phyloP scores from a whole-genome alignment of 2,113 vertebrate species.

The Bubo scandiacus region DNA sequence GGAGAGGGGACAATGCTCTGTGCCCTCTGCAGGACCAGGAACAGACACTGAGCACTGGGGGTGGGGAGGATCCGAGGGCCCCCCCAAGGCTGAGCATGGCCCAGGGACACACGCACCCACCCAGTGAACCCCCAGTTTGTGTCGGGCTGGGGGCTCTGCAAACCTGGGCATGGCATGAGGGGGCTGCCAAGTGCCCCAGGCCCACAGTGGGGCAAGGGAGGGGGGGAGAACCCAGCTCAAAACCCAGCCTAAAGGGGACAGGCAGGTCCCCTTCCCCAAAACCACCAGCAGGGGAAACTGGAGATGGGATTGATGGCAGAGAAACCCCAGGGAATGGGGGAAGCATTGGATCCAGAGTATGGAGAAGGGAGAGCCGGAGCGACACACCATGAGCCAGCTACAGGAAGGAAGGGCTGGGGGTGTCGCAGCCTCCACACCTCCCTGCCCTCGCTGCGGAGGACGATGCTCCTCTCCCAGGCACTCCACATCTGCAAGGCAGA shows the following conservation, averaged over 20 bases:
- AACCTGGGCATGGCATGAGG: rapidly evolving
- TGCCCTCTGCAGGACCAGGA: background rate
- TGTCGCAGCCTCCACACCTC: background rate
- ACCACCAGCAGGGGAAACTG: rapidly evolving
- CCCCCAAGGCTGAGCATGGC: no score
- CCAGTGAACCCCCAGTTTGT: background rate
- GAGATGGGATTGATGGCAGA: background rate
- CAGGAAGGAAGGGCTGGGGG: background rate
- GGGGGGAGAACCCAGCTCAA: background rate
- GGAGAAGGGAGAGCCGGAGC: background rate
- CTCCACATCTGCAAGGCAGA: background rate
- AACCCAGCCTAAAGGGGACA: background rate
- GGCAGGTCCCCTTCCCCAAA: background rate
- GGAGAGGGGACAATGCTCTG: background rate
- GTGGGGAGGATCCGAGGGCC: background rate
- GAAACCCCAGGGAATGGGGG: background rate
- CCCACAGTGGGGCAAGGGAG: background rate
- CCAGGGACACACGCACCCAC: no score
- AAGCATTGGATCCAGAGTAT: background rate
- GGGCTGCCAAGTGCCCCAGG: background rate
- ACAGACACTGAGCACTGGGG: background rate
- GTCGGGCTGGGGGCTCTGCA: background rate
- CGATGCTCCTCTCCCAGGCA: background rate
- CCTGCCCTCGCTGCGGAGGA: background rate
- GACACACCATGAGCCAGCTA: no score